Evolutionary conservation across 2,888 invertebrate species (phyloP), one percentile per base, ranked within the genome.

Genomic region (Ditula angustiorana): DNA sequence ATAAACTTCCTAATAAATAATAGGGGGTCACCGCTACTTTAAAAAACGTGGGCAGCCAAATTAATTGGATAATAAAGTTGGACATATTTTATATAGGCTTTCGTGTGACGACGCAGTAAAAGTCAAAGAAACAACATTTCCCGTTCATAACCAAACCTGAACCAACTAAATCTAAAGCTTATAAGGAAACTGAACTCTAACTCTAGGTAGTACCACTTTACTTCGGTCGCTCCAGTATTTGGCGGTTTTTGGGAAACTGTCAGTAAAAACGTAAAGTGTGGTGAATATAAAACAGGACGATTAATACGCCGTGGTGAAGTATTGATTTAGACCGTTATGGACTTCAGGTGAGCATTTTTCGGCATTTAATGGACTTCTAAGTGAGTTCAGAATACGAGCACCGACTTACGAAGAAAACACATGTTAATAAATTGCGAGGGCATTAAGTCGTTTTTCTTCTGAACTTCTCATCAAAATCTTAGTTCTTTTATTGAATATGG

Each of bases 41-140:
- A n/a, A 26, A 3, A 5, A 3, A 3, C n/a, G 11, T 13, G 13
- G 24, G 26, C 24, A n/a, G 1, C 41, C 10, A 30, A 35, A 35
- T n/a, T 24, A 37, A 50, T 21, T 37, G 37, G 55, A 7, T 50
- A 28, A 50, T 41, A 59, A 50, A 59, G 5, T 19, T 16, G 19
- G 24, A 37, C 50, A 50, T 57, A 57, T 52, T 19, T 41, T 57
- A n/a, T 55, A 52, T 13, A 60, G 37, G 21, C 16, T 23, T 60
- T 52, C 60, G 60, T 60, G 60, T 1, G 16, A 5, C 23, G 23
- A n/a, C 16, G 60, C 24, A 30, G 50, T 52, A 52, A 61, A 61
- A 16, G 52, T 61, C 44, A 44, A 28, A 23, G 5, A 28, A 30
- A 33, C 24, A 30, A 23, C 23, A 4, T 1, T 53, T 52, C 5